These are phyloP conservation scores for Blastobasis adustella DNA, from an alignment of 2,888 invertebrate genomes.

Conservation along the genomic window DNA sequence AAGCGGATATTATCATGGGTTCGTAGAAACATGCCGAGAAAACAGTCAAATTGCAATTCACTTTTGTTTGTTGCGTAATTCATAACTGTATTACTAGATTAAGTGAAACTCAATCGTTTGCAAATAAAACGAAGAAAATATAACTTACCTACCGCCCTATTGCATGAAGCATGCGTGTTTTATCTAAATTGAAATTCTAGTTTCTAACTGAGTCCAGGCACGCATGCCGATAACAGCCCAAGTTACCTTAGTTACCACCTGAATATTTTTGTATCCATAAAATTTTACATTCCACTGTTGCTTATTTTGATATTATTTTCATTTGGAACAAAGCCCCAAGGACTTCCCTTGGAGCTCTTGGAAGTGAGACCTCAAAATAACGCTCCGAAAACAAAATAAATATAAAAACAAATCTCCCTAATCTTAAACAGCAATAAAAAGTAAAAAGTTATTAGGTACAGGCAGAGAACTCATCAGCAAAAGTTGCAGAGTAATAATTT, in stretches of 20 bases:
- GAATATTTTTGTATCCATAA: too few relatives aligned
- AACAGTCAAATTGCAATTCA: too few relatives aligned
- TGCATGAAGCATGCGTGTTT: constrained; percentile 17
- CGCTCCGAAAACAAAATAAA: constrained; percentile 23
- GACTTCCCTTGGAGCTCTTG: too few relatives aligned
- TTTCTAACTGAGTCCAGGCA: constrained; percentile 27
- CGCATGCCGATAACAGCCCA: constrained; percentile 22
- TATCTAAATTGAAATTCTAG: constrained; percentile 32
- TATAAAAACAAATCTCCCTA: constrained; percentile 33
- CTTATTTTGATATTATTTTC: too few relatives aligned
- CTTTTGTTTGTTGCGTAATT: too few relatives aligned
- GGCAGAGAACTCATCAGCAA: constrained; percentile 58
- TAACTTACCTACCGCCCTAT: constrained; percentile 2
- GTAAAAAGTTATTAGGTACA: constrained; percentile 61
- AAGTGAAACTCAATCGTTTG: not conserved
- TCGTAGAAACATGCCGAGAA: too few relatives aligned
- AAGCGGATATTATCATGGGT: too few relatives aligned
- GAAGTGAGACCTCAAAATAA: too few relatives aligned
- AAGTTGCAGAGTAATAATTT: constrained; percentile 68
- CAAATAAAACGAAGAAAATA: constrained; percentile 4
- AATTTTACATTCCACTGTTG: not conserved
- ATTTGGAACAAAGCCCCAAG: too few relatives aligned
- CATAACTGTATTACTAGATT: too few relatives aligned
- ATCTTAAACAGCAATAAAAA: constrained; percentile 56
- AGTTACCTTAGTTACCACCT: not conserved